Percentiles rank a stretch among this genome's conserved stretches.
phyloP scores from a whole-genome alignment of 2,113 vertebrate species.

The Pholis gunnellus region DNA sequence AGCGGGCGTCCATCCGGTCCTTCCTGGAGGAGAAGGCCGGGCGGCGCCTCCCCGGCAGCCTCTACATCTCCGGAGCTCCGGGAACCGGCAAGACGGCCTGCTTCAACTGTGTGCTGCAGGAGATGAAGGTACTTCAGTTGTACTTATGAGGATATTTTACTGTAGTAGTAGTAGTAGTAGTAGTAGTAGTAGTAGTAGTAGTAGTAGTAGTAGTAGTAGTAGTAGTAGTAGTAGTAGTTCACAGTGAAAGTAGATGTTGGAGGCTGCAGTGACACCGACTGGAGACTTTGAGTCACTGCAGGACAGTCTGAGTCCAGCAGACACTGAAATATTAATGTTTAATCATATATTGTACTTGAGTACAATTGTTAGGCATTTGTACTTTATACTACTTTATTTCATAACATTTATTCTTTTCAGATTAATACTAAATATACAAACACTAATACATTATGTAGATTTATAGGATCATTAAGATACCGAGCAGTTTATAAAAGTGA shows the following conservation, averaged over 20 bases:
- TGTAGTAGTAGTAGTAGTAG: not conserved
- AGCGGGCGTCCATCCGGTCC: slow-evolving; percentile 81
- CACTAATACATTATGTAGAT: too few species aligned
- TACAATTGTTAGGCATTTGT: too few species aligned
- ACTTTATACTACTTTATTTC: too few species aligned
- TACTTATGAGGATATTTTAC: not conserved
- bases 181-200: not conserved
- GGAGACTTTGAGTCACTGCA: not conserved
- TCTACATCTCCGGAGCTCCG: slow-evolving; percentile 94
- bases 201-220: not conserved
- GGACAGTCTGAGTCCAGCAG: too few species aligned
- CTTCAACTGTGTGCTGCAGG: slow-evolving; percentile 88
- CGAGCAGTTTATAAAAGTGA: too few species aligned
- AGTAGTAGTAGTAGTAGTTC: not conserved
- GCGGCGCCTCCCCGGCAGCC: slow-evolving; percentile 84
- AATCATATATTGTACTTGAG: too few species aligned
- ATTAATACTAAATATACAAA: too few species aligned
- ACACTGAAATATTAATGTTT: too few species aligned
- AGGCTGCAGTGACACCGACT: not conserved
- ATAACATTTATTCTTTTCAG: too few species aligned
- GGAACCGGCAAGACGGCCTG: slow-evolving; percentile 96
- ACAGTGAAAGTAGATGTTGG: not conserved
- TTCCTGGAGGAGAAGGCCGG: slow-evolving; percentile 88
- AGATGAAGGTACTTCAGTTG: slow-evolving; percentile 84
- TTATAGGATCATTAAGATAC: too few species aligned